Conservation (phyloP, 92 coral and sea anemone genomes). For the Montipora capitata region DNA sequence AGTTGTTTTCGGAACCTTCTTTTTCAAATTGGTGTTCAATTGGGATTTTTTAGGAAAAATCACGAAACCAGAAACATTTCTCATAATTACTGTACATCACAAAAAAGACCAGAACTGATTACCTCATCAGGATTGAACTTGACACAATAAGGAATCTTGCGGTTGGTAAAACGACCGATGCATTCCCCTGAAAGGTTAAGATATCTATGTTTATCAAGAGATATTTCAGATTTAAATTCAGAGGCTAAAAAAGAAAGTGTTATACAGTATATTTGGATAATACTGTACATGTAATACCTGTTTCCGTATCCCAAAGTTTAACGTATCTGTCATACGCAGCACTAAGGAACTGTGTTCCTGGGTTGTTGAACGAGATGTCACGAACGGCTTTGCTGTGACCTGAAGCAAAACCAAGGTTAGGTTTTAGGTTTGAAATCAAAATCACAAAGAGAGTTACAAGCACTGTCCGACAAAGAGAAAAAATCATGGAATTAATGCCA, state of each 20-base stretch:
- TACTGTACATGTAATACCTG: constrained; percentile 65
- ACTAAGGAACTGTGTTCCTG: constrained; percentile 93
- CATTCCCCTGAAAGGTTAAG: constrained; percentile 82
- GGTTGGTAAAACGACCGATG: constrained; percentile 93
- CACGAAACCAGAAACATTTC: no score
- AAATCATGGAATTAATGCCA: no score
- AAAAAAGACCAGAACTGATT: not conserved
- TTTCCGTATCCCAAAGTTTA: constrained; percentile 99
- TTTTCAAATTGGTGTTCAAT: no score
- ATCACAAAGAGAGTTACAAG: no score
- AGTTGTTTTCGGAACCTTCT: no score
- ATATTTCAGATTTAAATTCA: not conserved
- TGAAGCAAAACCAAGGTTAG: not conserved
- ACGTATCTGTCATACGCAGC: constrained; percentile 99
- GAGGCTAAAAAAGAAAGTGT: not conserved
- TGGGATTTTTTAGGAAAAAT: no score
- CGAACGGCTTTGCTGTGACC: constrained; percentile 99
- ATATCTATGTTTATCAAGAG: not conserved
- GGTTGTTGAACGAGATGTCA: constrained; percentile 92
- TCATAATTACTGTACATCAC: no score
- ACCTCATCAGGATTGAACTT: constrained; percentile 99
- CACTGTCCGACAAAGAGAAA: no score
- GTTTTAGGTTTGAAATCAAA: no score
- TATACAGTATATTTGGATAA: no score
- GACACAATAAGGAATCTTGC: constrained; percentile 97